Percentiles rank a stretch among this genome's conserved stretches.
These are phyloP conservation scores for Agapornis roseicollis DNA, from an alignment of 2,113 vertebrate species.

Conservation along the genomic window DNA sequence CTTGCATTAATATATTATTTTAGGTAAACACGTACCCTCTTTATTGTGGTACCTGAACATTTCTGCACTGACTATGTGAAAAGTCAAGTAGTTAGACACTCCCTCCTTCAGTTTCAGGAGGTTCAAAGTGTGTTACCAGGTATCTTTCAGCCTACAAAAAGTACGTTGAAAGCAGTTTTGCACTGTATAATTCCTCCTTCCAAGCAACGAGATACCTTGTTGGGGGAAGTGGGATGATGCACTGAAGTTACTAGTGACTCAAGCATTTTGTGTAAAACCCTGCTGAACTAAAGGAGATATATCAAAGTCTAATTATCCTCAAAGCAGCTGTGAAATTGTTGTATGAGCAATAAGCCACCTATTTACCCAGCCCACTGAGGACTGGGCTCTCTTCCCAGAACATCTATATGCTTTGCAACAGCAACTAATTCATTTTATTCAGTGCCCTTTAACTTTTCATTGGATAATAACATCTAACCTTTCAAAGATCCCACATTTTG, in stretches of 20 bases:
- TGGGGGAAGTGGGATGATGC: not conserved
- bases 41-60: not conserved
- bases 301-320: not conserved
- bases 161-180: not conserved
- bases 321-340: not conserved
- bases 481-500: not conserved
- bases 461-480: constrained; percentile 19
- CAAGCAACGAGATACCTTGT: not conserved
- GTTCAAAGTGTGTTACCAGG: not conserved
- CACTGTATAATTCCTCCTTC: not conserved
- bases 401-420: constrained; percentile 1
- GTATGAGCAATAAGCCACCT: not conserved
- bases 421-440: constrained; percentile 13
- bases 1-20: not conserved
- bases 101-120: not conserved
- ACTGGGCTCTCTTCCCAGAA: not conserved
- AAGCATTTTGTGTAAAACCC: not conserved
- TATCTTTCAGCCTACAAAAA: not conserved
- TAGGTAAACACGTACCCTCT: not conserved
- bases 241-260: not conserved
- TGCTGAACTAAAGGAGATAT: not conserved
- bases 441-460: not conserved
- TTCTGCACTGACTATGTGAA: not conserved
- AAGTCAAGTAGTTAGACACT: not conserved
- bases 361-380: not conserved